A percentile compares a stretch with the other conserved stretches of the same genome.
These are phyloP conservation scores for Cinara cedri DNA, from an alignment of 2,888 invertebrate genomes.

Conservation along the genomic window DNA sequence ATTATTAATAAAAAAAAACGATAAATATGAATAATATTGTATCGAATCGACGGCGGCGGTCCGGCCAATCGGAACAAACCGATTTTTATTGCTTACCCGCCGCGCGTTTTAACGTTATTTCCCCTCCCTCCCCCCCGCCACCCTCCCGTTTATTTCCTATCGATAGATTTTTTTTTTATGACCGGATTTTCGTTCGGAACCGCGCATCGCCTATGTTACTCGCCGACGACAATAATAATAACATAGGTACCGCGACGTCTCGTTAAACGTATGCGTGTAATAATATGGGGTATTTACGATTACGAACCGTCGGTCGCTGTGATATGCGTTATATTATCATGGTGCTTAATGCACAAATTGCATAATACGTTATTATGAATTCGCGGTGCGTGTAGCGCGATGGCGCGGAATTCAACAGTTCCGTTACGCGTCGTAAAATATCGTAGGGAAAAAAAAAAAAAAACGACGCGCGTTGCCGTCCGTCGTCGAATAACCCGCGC, in stretches of 20 bases:
- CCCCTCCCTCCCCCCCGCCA: not conserved
- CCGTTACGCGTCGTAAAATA: slow-evolving; percentile 4
- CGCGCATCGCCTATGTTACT: not conserved
- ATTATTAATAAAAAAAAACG: not conserved
- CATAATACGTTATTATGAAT: not conserved
- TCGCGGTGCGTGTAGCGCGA: not conserved
- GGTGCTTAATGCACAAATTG: not conserved
- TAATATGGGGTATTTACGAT: too few relatives aligned
- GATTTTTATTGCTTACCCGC: slow-evolving; percentile 44
- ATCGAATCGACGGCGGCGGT: slow-evolving; percentile 34
- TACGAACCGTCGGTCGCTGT: not conserved
- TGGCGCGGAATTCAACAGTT: not conserved
- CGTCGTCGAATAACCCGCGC: too few relatives aligned
- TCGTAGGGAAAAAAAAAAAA: too few relatives aligned
- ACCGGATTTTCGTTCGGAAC: slow-evolving; percentile 8
- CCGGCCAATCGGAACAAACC: slow-evolving; percentile 45
- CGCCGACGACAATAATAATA: not conserved
- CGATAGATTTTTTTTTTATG: slow-evolving; percentile 18
- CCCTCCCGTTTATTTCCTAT: not conserved
- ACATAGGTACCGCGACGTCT: slow-evolving; percentile 10
- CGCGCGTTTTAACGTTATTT: slow-evolving; percentile 9
- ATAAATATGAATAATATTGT: slow-evolving; percentile 29
- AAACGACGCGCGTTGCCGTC: too few relatives aligned
- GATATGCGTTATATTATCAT: not conserved
- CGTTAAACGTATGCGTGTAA: not conserved